Base-by-base conservation (phyloP, 1,140 invertebrate species). In the Drosophila tani region DNA sequence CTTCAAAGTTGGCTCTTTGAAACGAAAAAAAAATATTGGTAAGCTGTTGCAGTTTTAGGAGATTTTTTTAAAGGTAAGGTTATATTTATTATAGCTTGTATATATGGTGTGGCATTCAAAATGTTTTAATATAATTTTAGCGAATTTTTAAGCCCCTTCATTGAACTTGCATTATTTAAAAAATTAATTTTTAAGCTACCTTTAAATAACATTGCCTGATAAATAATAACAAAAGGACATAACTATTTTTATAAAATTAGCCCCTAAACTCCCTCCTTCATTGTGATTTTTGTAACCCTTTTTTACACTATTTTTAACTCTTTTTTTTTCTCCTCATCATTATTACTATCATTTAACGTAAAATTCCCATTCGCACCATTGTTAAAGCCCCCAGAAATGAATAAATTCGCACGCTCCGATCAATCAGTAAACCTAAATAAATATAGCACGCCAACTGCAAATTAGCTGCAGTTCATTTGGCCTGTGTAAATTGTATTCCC, bases 401-500 rank as follows among this genome's bases (percentile, higher is more conserved):
- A 55, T 40, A 8, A 65, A 40, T 14, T 55, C 19, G 19, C 53
- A 56, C 45, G 15, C 12, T 14, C 15, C 9, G 58, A 66, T 66
- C 63, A 63, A 62, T 45, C 63, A 35, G 63, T 2, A 24, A 12
- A 11, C 11, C 9, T 65, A 24, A 53, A 55, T 62, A 55, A 40
- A 32, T 47, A 45, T 46, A 17, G 11, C 41, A 32, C n/a, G 62
- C 45, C 45, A 47, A 49, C 53, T 59, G 51, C 45, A 71, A 71
- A 71, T 73, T 71, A 73, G 45, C 27, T 71, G 67, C 69, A 73
- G 55, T 73, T 73, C 67, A 73, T 73, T 73, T 60, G 21, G 38
- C 29, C 32, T 27, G 35, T 60, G 69, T 51, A 47, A 60, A 73
- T 73, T 38, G 46, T 45, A 38, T 68, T 15, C 32, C 49, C 67